Conservation (phyloP, 2,797 vertebrate genomes). For the Mycteria americana region DNA sequence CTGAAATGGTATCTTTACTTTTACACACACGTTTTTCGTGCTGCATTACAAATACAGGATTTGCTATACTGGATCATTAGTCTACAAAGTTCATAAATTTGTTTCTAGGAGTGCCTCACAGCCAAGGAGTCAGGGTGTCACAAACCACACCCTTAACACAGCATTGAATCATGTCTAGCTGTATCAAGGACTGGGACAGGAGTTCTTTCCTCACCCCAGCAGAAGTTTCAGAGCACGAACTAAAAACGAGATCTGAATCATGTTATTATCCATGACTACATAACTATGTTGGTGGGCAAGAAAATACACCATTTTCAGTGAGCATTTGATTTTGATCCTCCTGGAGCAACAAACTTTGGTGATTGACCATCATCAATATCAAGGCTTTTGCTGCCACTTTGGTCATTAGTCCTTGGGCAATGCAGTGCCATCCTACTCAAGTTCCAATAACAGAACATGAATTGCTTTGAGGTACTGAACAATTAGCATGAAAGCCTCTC, state of each 20-base stretch:
- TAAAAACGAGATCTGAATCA: background rate
- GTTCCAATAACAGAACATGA: background rate
- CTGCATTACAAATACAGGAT: background rate
- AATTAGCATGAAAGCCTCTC: background rate
- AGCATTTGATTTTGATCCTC: background rate
- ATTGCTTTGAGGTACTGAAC: background rate
- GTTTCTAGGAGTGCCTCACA: background rate
- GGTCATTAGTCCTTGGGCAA: background rate
- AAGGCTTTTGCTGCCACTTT: background rate
- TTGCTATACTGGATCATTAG: background rate
- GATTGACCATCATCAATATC: background rate
- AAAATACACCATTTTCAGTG: background rate
- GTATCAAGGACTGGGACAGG: background rate
- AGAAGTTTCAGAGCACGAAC: background rate
- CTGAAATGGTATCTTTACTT: background rate
- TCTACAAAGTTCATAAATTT: background rate
- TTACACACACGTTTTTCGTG: background rate
- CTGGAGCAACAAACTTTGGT: background rate
- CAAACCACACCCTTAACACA: background rate
- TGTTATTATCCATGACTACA: background rate
- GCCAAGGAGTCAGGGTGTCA: background rate
- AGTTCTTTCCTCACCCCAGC: background rate
- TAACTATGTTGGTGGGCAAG: background rate
- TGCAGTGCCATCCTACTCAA: background rate
- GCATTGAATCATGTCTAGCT: background rate